These are phyloP conservation scores for Ennomos fuscantarius DNA, from an alignment of 2,888 invertebrate species.

Conservation along the genomic window DNA sequence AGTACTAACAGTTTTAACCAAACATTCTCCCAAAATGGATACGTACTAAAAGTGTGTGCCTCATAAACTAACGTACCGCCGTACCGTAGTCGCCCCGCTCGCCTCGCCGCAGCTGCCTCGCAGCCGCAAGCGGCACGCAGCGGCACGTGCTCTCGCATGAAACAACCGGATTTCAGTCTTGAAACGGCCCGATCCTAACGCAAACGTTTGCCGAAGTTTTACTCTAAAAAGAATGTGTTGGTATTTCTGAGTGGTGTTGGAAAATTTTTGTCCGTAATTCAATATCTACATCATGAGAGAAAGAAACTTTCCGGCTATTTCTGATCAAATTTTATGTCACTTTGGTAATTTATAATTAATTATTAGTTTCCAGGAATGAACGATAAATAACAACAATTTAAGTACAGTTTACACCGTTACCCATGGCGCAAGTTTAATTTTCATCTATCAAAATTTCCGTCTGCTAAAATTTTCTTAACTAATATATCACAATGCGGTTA, in stretches of 20 bases:
- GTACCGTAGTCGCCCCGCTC: slow-evolving; percentile 22
- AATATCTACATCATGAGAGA: not conserved
- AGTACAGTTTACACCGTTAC: too few species aligned
- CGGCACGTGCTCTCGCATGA: slow-evolving; percentile 74
- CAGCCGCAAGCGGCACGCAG: slow-evolving; percentile 61
- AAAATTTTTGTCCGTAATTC: slow-evolving; percentile 40
- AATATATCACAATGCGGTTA: slow-evolving; percentile 16
- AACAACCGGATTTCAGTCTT: slow-evolving; percentile 66
- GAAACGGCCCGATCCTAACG: slow-evolving; percentile 65
- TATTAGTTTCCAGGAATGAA: too few species aligned
- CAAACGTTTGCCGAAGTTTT: slow-evolving; percentile 72
- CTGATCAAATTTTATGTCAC: too few species aligned
- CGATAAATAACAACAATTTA: too few species aligned
- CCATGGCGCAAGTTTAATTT: too few species aligned
- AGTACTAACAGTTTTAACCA: slow-evolving; percentile 42
- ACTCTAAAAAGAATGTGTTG: slow-evolving; percentile 67
- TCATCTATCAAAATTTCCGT: too few species aligned
- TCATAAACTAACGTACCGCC: slow-evolving; percentile 58
- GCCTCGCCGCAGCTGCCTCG: slow-evolving; percentile 27
- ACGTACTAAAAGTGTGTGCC: slow-evolving; percentile 59
- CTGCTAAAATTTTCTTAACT: slow-evolving; percentile 12
- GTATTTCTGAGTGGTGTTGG: slow-evolving; percentile 57
- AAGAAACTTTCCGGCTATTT: not conserved
- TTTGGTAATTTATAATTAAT: too few species aligned
- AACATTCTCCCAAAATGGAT: slow-evolving; percentile 55